Base-by-base conservation (phyloP, 2,888 invertebrate species). In the Kuschelorhynchus macadamiae region DNA sequence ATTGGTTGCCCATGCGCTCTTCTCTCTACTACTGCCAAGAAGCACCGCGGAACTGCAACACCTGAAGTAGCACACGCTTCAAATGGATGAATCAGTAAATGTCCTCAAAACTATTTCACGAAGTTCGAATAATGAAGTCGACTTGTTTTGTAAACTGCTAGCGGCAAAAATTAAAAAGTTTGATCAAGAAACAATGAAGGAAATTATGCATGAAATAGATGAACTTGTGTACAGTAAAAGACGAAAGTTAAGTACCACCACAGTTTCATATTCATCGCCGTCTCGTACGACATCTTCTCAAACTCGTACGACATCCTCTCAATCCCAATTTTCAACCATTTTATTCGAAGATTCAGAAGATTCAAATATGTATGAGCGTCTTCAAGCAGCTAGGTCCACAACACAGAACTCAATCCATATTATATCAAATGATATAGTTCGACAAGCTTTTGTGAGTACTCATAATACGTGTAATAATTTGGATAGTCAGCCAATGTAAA, bases 81-180 rank as follows among this genome's bases (percentile, higher is more conserved):
- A 72, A 65, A 72, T 72, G 33, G 69, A 72, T 60, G 57, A 68
- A n/a, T n/a, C n/a, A 72, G 71, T 67, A 70, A 56, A 70, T 68
- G 63, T 16, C 14, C 49, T 46, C 44, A 60, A 41, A 64, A 32
- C n/a, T 39, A 64, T 59, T 62, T 71, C 71, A 55, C 68, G 32
- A 14, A 52, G 55, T 65, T 63, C 62, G 60, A 72, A 72, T 65
- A 50, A 55, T 33, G 53, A 72, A 36, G n/a, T 12, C 11, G 12
- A 36, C 11, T 36, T 25, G 7, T 25, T 25, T 25, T 25, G 25
- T 25, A 3, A 25, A 25, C 25, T 25, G 3, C 25, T 25, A 3
- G n/a, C n/a, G 36, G 11, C 3, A 36, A 36, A 36, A 36, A 60
- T 42, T 50, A 44, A 60, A 46, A 71, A 67, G 50, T 52, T 49